Evolutionary conservation across 2,888 invertebrate genomes (phyloP), one percentile per base, ranked within the genome.

Genomic region (Troglohyphantes excavatus): DNA sequence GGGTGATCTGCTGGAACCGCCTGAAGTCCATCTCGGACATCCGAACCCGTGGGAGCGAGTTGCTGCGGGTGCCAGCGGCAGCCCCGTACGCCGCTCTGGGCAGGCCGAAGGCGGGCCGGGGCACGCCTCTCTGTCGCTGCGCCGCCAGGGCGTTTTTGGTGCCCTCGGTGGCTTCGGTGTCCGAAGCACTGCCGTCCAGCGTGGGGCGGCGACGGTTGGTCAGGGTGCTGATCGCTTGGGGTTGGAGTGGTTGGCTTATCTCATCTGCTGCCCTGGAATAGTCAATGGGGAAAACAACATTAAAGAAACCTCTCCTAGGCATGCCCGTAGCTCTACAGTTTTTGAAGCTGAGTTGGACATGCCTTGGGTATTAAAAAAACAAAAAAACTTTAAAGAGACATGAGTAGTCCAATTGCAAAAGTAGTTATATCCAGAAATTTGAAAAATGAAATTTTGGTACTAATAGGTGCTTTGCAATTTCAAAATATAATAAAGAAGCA

Each of bases 91-190:
- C 73, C 17, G 68, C 61, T 21, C 79, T 59, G 21, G 83, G 70
- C 19, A 75, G 76, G 17, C 76, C 82, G 27, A 89, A 89, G 17
- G 90, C 29, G 27, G 84, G 72, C 53, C 79, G 63, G 27, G 53
- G 61, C 0, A 73, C 72, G 19, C 72, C 81, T 17, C 90, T 63
- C 27, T 78, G 84, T 13, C 90, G 43, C 3, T 59, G 73, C 11
- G 33, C 26, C 7, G 53, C 26, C 27, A 89, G 23, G 26, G 33
- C 72, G n/a, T 68, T 78, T 65, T 90, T 90, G n/a, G 78, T 61
- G 43, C 73, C 82, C 90, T 88, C 90, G 19, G 79, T 79, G 2
- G 97, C 97, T 94, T 99, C 98, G 0, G 98, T 98, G 93, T 98
- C 98, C 78, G 98, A 98, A 29, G 98, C 98, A 94, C 93, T 93